Percentiles rank a stretch among this genome's conserved stretches.
These are phyloP conservation scores for Xestoiulus laeticollis DNA, from an alignment of 2,888 invertebrate species.

Conservation along the genomic window DNA sequence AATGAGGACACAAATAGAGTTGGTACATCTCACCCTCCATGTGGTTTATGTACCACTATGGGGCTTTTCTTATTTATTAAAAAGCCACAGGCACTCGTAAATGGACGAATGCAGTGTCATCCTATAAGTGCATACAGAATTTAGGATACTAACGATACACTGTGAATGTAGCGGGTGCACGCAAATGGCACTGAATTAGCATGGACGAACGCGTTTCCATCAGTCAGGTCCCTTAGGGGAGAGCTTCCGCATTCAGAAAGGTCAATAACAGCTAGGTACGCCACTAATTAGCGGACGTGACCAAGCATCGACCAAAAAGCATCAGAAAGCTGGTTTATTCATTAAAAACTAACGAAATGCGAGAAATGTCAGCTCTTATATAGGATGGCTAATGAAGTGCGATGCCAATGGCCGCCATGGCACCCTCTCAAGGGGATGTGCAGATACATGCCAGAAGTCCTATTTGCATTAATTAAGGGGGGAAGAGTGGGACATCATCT, in stretches of 20 bases:
- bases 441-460: neutral
- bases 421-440: neutral
- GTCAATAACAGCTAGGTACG: conserved; percentile 24
- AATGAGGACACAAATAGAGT: no score
- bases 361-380: neutral
- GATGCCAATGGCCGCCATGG: neutral
- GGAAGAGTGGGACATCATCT: neutral
- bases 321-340: neutral
- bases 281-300: neutral
- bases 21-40: no score
- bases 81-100: no score
- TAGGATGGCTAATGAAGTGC: neutral
- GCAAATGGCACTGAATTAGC: neutral
- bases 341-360: neutral
- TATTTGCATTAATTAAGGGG: neutral
- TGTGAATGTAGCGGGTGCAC: neutral
- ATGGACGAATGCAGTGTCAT: neutral
- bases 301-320: neutral
- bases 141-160: neutral
- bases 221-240: neutral
- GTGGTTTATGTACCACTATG: no score
- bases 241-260: neutral
- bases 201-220: neutral
- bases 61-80: no score
- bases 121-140: neutral